Base-by-base conservation (phyloP, 2,113 vertebrate species). In the Pachycephala philippinensis region DNA sequence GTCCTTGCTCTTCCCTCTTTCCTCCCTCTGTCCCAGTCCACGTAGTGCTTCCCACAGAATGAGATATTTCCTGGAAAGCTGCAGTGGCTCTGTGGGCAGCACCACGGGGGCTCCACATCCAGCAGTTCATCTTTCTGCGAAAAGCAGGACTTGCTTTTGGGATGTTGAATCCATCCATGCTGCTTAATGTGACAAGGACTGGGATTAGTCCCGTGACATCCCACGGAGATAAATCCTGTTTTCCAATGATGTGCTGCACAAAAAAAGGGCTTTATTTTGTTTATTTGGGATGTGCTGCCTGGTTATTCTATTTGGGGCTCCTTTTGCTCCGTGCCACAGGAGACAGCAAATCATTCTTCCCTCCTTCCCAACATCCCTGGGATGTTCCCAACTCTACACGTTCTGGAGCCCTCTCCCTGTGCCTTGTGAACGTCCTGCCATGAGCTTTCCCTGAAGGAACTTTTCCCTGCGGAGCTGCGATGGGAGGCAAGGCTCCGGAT, bases 11-110 rank as follows among this genome's bases (percentile, higher is more conserved):
- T 87, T 59, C 57, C 42, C 57, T 78, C 7, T 75, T 49, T 56
- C 35, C 59, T 47, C 23, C 11, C 16, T 2, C 37, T 0, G 0
- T 24, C 27, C 33, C 2, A 1, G 37, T 33, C 33, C 45, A 60
- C 39, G 15, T 17, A 21, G 49, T 59, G 31, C 52, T 84, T 92
- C 44, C 64, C 33, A 42, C 2, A 3, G 39, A 44, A 47, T 3
- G 23, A 63, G 70, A 45, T 0, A 0, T 40, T 68, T 72, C 54
- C 57, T 3, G 2, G 45, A 82, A 82, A 56, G 61, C 44, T 65
- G 37, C 45, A 15, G 7, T 49, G 52, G 37, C 56, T 60, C 15
- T 26, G 15, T 13, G 42, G 33, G 39, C 74, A 81, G 64, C 47
- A 31, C 15, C 7, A 0, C 5, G 33, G 30, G 15, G 21, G 2